Percentiles rank a stretch among this genome's conserved stretches.
phyloP scores from a whole-genome alignment of 2,888 invertebrate species.

The Electrophaes corylata region DNA sequence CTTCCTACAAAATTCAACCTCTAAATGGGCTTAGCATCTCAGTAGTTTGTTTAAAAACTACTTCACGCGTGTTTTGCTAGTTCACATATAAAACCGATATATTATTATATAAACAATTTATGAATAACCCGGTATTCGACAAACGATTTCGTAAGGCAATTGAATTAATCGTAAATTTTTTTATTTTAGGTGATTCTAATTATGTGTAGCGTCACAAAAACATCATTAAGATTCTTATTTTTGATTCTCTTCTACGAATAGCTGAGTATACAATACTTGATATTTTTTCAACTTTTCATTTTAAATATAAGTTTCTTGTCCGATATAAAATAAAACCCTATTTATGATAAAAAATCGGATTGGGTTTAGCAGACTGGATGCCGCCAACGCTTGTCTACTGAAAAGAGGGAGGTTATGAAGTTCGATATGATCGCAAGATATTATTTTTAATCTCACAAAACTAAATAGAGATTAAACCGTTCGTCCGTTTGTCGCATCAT shows the following conservation, averaged over 20 bases:
- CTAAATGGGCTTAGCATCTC: no score
- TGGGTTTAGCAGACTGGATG: slow-evolving; percentile 9
- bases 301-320: neutral
- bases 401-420: slow-evolving; percentile 2
- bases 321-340: slow-evolving; percentile 4
- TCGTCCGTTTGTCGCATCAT: no score
- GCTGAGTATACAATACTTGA: neutral
- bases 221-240: neutral
- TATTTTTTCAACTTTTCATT: neutral
- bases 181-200: no score
- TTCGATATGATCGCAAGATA: slow-evolving; percentile 8
- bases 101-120: no score
- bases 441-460: slow-evolving; percentile 3
- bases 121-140: no score
- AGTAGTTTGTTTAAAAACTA: no score
- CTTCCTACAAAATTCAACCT: no score
- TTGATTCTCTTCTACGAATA: neutral
- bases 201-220: no score
- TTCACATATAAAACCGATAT: no score
- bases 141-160: no score
- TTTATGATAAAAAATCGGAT: slow-evolving; percentile 7
- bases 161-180: no score
- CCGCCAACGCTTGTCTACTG: slow-evolving; percentile 7
- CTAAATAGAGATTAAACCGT: neutral
- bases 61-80: no score